These are phyloP conservation scores for Macroglossus sobrinus DNA, from an alignment of 2,113 vertebrate genomes.

Conservation along the genomic window DNA sequence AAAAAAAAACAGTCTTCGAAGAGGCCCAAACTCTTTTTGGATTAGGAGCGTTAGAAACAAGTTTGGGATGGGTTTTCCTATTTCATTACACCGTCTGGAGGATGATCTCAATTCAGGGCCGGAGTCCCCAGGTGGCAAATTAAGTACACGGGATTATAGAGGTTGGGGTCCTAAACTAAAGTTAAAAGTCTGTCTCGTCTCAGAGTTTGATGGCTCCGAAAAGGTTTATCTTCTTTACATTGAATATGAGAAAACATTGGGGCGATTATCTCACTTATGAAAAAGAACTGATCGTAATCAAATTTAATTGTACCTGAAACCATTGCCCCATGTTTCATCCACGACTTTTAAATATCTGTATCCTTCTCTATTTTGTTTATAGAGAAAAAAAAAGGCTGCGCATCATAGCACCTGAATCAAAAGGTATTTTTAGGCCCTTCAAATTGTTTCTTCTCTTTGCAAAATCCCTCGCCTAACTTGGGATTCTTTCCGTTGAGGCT, in stretches of 20 bases:
- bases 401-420: background rate
- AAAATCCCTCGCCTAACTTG: slow-evolving; percentile 15
- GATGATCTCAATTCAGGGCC: background rate
- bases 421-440: background rate
- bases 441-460: background rate
- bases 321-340: slow-evolving; percentile 21
- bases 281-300: background rate
- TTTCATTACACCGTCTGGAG: background rate
- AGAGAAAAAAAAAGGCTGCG: background rate
- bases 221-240: background rate
- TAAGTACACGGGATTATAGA: background rate
- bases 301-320: slow-evolving; percentile 17
- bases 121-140: background rate
- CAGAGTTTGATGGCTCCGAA: background rate
- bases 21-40: background rate
- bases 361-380: background rate
- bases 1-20: slow-evolving; percentile 13
- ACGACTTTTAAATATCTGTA: background rate
- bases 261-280: background rate
- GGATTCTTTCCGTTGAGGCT: background rate
- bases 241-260: background rate
- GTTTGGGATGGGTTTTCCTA: background rate
- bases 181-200: background rate
- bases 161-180: background rate
- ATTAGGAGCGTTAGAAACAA: background rate